Conservation (phyloP, 2,888 invertebrate species). For the Odontocerum albicorne region DNA sequence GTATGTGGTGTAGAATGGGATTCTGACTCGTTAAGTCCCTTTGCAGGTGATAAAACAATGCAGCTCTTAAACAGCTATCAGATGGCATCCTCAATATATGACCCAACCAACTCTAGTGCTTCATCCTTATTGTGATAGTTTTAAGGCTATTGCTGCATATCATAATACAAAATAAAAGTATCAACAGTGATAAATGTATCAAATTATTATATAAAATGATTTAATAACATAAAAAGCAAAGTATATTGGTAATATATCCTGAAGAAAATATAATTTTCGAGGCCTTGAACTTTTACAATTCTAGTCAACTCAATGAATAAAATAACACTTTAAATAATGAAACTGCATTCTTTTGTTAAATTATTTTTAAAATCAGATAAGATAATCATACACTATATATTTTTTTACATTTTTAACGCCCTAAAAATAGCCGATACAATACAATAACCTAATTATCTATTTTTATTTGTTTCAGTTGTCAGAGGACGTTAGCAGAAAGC, state of each 20-base stretch:
- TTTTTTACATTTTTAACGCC: too few species aligned
- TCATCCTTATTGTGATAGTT: neutral
- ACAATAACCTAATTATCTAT: neutral
- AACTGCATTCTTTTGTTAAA: neutral
- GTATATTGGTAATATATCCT: too few species aligned
- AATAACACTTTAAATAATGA: too few species aligned
- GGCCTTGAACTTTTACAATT: too few species aligned
- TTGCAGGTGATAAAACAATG: too few species aligned
- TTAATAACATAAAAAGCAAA: too few species aligned
- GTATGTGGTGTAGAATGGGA: too few species aligned
- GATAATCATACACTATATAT: neutral
- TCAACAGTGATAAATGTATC: neutral
- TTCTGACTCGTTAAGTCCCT: too few species aligned
- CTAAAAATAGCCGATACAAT: too few species aligned
- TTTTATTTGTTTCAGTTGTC: slow-evolving; percentile 68
- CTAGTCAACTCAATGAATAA: too few species aligned
- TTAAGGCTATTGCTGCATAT: neutral
- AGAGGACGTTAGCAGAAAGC: slow-evolving; percentile 85
- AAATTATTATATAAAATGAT: too few species aligned
- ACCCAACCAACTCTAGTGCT: neutral
- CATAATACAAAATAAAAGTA: neutral
- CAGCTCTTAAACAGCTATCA: neutral
- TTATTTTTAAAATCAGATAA: neutral
- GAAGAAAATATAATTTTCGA: too few species aligned
- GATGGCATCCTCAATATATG: neutral